phyloP scores from a whole-genome alignment of 2,113 vertebrate species.

The Phylloscopus trochiloides region DNA sequence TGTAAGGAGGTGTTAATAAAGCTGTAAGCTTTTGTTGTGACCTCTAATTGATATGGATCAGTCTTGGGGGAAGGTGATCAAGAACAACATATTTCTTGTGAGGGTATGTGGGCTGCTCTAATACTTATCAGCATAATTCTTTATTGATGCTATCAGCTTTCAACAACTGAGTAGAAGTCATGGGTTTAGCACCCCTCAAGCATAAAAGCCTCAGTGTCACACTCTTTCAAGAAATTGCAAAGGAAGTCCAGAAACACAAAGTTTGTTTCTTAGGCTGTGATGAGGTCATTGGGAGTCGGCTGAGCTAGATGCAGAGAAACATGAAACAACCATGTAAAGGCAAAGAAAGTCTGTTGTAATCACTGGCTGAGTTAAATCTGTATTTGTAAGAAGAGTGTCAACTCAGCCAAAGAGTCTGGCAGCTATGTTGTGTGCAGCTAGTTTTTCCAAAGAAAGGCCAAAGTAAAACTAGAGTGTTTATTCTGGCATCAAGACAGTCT shows the following conservation, averaged over 20 bases:
- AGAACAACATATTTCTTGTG: not conserved
- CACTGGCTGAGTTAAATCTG: not conserved
- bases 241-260: not conserved
- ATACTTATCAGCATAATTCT: not conserved
- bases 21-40: not conserved
- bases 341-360: slow-evolving; percentile 30
- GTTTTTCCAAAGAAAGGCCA: slow-evolving; percentile 8
- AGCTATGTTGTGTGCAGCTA: not conserved
- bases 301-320: not conserved
- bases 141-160: not conserved
- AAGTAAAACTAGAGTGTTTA: slow-evolving; percentile 25
- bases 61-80: not conserved
- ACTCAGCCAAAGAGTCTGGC: slow-evolving; percentile 17
- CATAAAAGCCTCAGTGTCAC: not conserved
- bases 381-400: not conserved
- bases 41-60: not conserved
- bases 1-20: not conserved
- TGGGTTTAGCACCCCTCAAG: not conserved
- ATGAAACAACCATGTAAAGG: slow-evolving; percentile 9
- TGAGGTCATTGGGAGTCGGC: not conserved
- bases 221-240: not conserved
- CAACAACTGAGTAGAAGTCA: not conserved
- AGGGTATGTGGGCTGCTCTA: not conserved
- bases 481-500: slow-evolving; percentile 18
- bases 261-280: not conserved